Conservation (phyloP, 2,888 invertebrate species). For the Hipparchia semele region DNA sequence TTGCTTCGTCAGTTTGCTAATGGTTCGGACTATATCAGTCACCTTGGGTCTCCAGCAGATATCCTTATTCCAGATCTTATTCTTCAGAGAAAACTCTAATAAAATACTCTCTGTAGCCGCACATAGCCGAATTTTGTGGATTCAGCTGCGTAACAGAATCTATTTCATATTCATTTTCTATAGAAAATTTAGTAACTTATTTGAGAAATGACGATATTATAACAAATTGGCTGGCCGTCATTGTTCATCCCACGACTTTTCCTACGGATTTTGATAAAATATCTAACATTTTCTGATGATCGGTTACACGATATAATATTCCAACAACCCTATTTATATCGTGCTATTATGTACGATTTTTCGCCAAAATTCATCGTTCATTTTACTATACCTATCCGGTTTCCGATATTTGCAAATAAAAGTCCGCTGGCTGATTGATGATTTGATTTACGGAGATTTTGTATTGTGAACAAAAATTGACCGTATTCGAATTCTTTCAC, state of each 20-base stretch:
- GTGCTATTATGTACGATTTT: neutral
- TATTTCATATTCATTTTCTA: too few species aligned
- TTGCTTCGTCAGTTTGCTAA: too few species aligned
- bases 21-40: too few species aligned
- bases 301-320: neutral
- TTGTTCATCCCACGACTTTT: neutral
- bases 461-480: conserved; percentile 13
- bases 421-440: conserved; percentile 28
- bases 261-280: neutral
- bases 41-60: too few species aligned
- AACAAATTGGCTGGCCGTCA: neutral
- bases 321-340: neutral
- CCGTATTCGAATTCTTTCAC: conserved; percentile 20
- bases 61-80: too few species aligned
- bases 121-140: too few species aligned
- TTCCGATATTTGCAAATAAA: conserved; percentile 17
- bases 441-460: conserved; percentile 22
- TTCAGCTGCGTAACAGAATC: too few species aligned
- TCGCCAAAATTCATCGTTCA: conserved; percentile 9
- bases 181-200: too few species aligned
- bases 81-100: too few species aligned
- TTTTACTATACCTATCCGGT: neutral
- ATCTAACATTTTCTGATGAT: too few species aligned
- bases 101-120: too few species aligned
- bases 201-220: neutral